phyloP scores from a whole-genome alignment of 2,888 invertebrate genomes.

The Lymantria monacha region DNA sequence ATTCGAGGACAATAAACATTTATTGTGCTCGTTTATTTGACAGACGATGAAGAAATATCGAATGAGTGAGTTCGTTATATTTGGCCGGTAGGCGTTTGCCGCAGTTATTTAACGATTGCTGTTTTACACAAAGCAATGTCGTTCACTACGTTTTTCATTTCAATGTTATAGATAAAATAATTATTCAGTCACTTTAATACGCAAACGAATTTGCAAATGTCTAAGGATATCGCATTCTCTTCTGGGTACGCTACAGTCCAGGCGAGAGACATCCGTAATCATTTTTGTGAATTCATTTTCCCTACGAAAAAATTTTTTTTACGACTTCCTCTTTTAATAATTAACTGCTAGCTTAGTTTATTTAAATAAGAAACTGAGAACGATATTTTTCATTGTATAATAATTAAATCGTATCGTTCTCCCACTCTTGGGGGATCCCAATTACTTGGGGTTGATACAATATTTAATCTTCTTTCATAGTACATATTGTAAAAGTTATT shows the following conservation, averaged over 20 bases:
- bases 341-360: conserved; percentile 50
- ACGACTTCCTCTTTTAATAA: conserved; percentile 63
- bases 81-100: conserved; percentile 41
- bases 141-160: conserved; percentile 27
- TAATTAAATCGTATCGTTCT: no score
- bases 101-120: conserved; percentile 56
- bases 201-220: conserved; percentile 57
- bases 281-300: conserved; percentile 64
- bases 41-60: conserved; percentile 76
- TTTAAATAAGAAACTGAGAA: conserved; percentile 29
- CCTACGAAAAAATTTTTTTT: conserved; percentile 60
- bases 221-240: conserved; percentile 49
- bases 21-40: conserved; percentile 78
- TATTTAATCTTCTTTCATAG: no score
- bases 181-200: conserved; percentile 52
- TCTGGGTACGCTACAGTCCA: conserved; percentile 38
- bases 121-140: conserved; percentile 43
- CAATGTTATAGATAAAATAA: conserved; percentile 49
- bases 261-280: conserved; percentile 57
- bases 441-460: no score
- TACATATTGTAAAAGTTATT: no score
- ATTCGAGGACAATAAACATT: conserved; percentile 81
- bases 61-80: conserved; percentile 69
- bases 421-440: no score
- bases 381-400: no score